Percentiles rank a stretch among this genome's conserved stretches.
Evolutionary conservation across 2,797 vertebrate genomes (phyloP).

Genomic region (Sebastes iracundus): DNA sequence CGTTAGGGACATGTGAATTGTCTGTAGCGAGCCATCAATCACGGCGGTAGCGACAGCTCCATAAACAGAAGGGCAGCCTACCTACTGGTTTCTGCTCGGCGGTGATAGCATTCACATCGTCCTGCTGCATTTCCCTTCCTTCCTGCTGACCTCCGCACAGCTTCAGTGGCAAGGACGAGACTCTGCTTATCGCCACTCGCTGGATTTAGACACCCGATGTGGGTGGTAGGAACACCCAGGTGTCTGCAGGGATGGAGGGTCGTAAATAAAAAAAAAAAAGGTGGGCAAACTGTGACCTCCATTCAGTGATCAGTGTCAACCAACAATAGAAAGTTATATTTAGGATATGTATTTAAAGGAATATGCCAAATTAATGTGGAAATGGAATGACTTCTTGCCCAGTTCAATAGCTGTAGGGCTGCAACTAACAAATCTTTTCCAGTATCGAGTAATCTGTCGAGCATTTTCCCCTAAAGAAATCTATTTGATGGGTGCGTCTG

Average conservation of each 20-base stretch:
- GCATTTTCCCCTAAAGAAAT: not conserved
- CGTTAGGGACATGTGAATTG: constrained; percentile 41
- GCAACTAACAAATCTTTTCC: not conserved
- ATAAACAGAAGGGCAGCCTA: constrained; percentile 65
- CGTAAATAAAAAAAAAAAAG: constrained; percentile 20
- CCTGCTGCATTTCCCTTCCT: constrained; percentile 66
- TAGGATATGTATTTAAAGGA: not conserved
- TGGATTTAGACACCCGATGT: constrained; percentile 46
- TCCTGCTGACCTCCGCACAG: constrained; percentile 71
- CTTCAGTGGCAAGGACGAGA: constrained; percentile 51
- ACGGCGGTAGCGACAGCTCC: constrained; percentile 50
- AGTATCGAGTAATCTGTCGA: no score
- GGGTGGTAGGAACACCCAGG: constrained; percentile 28
- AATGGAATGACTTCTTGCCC: not conserved
- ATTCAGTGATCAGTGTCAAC: constrained; percentile 1
- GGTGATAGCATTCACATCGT: constrained; percentile 71
- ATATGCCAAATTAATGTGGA: not conserved
- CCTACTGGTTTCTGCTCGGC: constrained; percentile 53
- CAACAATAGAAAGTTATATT: not conserved
- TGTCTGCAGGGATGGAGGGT: constrained; percentile 29
- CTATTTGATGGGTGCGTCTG: not conserved
- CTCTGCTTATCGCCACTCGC: constrained; percentile 61
- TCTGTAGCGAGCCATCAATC: constrained; percentile 65
- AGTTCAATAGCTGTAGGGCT: not conserved
- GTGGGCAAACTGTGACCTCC: constrained; percentile 23